phyloP scores from a whole-genome alignment of 2,888 invertebrate species.

The Archips xylosteana region DNA sequence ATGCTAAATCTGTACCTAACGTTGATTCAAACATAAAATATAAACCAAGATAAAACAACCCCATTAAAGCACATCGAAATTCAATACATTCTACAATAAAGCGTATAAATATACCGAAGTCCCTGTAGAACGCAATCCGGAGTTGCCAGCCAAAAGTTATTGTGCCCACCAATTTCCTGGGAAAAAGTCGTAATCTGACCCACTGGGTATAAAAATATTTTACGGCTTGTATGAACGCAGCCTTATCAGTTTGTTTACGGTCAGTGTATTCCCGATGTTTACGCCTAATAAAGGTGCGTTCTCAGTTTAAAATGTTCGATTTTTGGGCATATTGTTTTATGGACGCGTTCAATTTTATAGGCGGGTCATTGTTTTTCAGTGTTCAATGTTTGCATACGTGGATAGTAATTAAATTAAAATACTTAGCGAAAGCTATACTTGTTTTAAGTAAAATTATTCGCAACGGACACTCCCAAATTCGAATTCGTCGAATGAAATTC shows the following conservation, averaged over 20 bases:
- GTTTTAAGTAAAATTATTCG: no score
- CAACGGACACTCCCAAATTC: no score
- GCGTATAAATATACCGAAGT: slow-evolving; percentile 10
- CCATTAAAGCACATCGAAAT: slow-evolving; percentile 3
- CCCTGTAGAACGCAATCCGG: slow-evolving; percentile 8
- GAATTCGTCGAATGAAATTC: no score
- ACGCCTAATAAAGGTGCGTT: slow-evolving; percentile 33
- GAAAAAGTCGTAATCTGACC: slow-evolving; percentile 53
- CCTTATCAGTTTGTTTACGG: slow-evolving; percentile 42
- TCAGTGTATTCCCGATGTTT: slow-evolving; percentile 27
- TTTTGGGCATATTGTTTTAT: slow-evolving; percentile 30
- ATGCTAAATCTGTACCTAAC: no score
- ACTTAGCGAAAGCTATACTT: no score
- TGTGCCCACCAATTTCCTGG: slow-evolving; percentile 53
- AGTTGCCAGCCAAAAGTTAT: slow-evolving; percentile 14
- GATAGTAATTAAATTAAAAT: no score
- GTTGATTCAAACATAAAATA: background rate
- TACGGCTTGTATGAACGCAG: slow-evolving; percentile 34
- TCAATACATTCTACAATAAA: slow-evolving; percentile 5
- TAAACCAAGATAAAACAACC: background rate
- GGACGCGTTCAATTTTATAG: slow-evolving; percentile 18
- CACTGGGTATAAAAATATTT: slow-evolving; percentile 41
- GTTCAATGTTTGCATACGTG: background rate
- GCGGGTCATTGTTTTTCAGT: background rate
- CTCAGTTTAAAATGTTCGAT: slow-evolving; percentile 29